Percentiles rank a stretch among this genome's conserved stretches.
Evolutionary conservation across 2,113 vertebrate species (phyloP).

Genomic region (Bungarus multicinctus): DNA sequence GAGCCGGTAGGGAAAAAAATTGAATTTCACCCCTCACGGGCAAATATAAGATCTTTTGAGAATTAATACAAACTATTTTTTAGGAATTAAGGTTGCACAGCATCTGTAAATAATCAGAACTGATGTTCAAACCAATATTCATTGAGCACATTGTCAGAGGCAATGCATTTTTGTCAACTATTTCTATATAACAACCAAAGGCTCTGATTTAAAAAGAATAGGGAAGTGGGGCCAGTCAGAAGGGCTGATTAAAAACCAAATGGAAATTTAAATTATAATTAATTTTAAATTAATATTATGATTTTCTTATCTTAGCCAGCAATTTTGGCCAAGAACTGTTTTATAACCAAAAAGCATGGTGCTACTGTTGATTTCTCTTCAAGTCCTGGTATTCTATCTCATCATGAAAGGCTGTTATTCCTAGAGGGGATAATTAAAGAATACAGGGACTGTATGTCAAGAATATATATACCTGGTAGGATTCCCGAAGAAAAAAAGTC

Average conservation of each 20-base stretch:
- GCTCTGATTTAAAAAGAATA: background rate
- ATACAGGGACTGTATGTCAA: background rate
- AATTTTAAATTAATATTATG: too few species aligned
- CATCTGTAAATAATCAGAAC: constrained; percentile 3
- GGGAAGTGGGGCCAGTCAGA: accelerated
- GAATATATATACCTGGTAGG: background rate
- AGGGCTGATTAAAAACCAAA: background rate
- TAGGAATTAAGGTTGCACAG: constrained; percentile 6
- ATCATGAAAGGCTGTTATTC: background rate
- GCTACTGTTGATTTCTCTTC: background rate
- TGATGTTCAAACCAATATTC: constrained; percentile 9
- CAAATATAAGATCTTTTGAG: background rate
- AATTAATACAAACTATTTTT: constrained; percentile 26
- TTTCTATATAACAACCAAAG: background rate
- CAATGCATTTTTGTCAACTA: background rate
- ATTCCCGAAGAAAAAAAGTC: background rate
- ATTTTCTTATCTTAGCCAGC: too few species aligned
- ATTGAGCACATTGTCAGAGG: background rate
- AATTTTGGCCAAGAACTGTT: background rate
- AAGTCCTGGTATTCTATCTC: background rate
- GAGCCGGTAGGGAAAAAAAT: too few species aligned
- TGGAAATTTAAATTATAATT: background rate
- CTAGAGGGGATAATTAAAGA: background rate
- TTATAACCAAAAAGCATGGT: background rate
- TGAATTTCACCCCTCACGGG: background rate